These are phyloP conservation scores for Hexactinellida sp. DNA, from an alignment of 37 sponge, comb jelly and placozoan genomes.

Conservation along the genomic window DNA sequence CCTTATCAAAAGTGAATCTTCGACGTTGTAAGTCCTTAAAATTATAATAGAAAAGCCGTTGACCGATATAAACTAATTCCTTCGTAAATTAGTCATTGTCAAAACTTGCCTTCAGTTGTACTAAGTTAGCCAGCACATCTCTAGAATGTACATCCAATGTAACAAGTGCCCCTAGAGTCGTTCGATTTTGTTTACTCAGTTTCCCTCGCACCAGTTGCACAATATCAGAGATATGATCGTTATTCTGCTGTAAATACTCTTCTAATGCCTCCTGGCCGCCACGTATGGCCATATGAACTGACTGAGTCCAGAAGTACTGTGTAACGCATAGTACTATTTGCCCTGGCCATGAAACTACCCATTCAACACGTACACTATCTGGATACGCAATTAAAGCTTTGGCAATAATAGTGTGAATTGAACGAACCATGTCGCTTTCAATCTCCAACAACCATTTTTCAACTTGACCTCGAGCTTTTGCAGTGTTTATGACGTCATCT, in stretches of 20 bases:
- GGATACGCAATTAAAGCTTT: slow-evolving; percentile 51
- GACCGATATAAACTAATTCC: no score
- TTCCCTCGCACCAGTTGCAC: slow-evolving; percentile 92
- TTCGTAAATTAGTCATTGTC: no score
- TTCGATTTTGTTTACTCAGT: slow-evolving; percentile 88
- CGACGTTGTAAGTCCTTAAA: no score
- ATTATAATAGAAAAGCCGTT: no score
- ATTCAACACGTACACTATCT: slow-evolving; percentile 48
- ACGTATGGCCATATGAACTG: slow-evolving; percentile 66
- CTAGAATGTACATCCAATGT: slow-evolving; percentile 96
- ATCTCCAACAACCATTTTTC: slow-evolving; percentile 98
- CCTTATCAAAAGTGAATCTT: no score
- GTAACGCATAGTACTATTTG: slow-evolving; percentile 96
- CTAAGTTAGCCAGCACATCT: slow-evolving; percentile 85
- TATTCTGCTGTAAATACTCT: slow-evolving; percentile 70
- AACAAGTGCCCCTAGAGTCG: slow-evolving; percentile 90
- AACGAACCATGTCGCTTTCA: slow-evolving; percentile 74
- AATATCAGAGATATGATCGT: slow-evolving; percentile 79
- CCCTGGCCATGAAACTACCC: slow-evolving; percentile 88
- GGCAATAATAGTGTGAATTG: slow-evolving; percentile 66
- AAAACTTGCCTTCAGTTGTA: slow-evolving; percentile 23
- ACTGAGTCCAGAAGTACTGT: slow-evolving; percentile 86
- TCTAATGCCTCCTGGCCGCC: slow-evolving; percentile 73
- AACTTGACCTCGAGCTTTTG: slow-evolving; percentile 94
- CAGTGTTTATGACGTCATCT: slow-evolving; percentile 74